Percentiles rank a stretch among this genome's conserved stretches.
These are phyloP conservation scores for Bursaphelenchus mucronatus DNA, from an alignment of 1,140 invertebrate genomes.

Conservation along the genomic window DNA sequence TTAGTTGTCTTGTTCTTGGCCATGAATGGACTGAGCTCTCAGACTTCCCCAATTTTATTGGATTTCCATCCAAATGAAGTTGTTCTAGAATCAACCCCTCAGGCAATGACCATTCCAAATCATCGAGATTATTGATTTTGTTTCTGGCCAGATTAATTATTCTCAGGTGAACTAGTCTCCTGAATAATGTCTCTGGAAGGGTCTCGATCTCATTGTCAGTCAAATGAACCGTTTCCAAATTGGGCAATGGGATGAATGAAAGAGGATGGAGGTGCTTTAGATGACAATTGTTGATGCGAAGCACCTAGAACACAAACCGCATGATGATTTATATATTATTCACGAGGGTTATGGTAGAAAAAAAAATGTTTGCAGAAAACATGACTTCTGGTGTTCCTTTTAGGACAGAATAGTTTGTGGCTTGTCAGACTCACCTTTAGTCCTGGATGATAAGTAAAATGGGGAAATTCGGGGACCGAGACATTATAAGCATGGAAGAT, in stretches of 20 bases:
- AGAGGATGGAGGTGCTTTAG: slow-evolving; percentile 32
- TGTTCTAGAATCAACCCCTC: slow-evolving; percentile 31
- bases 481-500: slow-evolving; percentile 42
- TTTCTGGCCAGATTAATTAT: slow-evolving; percentile 30
- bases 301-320: neutral
- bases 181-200: slow-evolving; percentile 30
- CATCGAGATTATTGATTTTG: slow-evolving; percentile 25
- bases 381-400: no score
- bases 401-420: no score
- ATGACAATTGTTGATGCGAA: slow-evolving; percentile 35
- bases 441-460: slow-evolving; percentile 33
- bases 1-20: slow-evolving; percentile 23
- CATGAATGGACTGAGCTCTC: slow-evolving; percentile 3
- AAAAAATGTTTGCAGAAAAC: no score
- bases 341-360: no score
- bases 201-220: slow-evolving; percentile 35
- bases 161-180: slow-evolving; percentile 21
- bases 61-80: slow-evolving; percentile 23
- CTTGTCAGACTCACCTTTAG: slow-evolving; percentile 12
- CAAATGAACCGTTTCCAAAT: slow-evolving; percentile 41
- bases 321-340: neutral
- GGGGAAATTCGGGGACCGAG: slow-evolving; percentile 30
- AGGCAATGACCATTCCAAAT: slow-evolving; percentile 32
- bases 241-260: slow-evolving; percentile 40
- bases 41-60: slow-evolving; percentile 17